Percentiles rank a stretch among this genome's conserved stretches.
Evolutionary conservation across 2,888 invertebrate genomes (phyloP).

Genomic region (Lomographa bimaculata): DNA sequence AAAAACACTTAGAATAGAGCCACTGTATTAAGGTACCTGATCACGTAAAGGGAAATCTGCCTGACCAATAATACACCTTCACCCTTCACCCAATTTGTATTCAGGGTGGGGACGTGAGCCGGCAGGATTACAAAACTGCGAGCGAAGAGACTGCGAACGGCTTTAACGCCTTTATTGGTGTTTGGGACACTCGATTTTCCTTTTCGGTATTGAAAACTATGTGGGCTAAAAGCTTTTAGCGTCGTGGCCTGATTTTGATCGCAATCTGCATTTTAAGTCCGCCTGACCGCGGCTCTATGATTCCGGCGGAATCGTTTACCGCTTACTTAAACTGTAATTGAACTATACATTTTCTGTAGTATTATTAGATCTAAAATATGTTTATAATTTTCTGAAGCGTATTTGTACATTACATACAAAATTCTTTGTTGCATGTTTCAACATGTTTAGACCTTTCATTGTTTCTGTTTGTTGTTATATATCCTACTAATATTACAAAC

Average conservation of each 20-base stretch:
- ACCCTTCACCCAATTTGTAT: constrained; percentile 66
- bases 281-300: too few species aligned
- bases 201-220: constrained; percentile 39
- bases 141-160: constrained; percentile 61
- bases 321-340: too few species aligned
- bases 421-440: too few species aligned
- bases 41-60: constrained; percentile 68
- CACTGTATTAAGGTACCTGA: constrained; percentile 53
- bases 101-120: constrained; percentile 47
- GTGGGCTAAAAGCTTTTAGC: constrained; percentile 22
- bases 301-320: too few species aligned
- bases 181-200: constrained; percentile 41
- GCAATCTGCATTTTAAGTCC: neutral
- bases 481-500: too few species aligned
- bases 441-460: too few species aligned
- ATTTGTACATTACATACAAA: too few species aligned
- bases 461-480: too few species aligned
- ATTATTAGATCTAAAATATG: neutral
- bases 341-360: neutral
- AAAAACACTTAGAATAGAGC: constrained; percentile 59
- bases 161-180: constrained; percentile 57
- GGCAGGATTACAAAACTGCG: constrained; percentile 64
- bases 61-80: constrained; percentile 69
- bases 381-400: too few species aligned
- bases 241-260: neutral